These are phyloP conservation scores for Nineta flava DNA, from an alignment of 2,888 invertebrate genomes.

Conservation along the genomic window DNA sequence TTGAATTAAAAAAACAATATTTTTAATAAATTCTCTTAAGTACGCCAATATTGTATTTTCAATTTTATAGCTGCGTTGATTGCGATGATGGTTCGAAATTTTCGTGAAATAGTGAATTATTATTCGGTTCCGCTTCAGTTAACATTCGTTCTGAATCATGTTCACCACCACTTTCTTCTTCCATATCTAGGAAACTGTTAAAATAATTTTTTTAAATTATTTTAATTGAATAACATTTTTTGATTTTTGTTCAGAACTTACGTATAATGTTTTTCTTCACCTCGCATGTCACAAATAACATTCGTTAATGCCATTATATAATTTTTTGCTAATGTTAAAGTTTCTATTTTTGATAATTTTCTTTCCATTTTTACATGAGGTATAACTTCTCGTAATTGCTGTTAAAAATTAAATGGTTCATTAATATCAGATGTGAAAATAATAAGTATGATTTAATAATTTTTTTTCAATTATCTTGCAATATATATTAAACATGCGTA, in stretches of 20 bases:
- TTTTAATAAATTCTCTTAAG: too few relatives aligned
- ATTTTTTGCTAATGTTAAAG: slow-evolving; percentile 63
- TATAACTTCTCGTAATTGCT: slow-evolving; percentile 61
- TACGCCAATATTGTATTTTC: neutral
- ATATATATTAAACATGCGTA: too few relatives aligned
- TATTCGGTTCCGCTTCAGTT: slow-evolving; percentile 30
- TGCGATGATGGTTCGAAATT: slow-evolving; percentile 29
- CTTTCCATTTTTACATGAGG: slow-evolving; percentile 65
- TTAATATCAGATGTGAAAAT: neutral
- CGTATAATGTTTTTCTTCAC: slow-evolving; percentile 51
- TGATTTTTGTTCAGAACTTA: slow-evolving; percentile 25
- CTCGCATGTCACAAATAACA: slow-evolving; percentile 62
- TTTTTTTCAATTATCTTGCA: neutral
- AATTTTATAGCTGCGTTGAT: neutral
- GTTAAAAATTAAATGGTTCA: slow-evolving; percentile 18
- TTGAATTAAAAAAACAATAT: too few relatives aligned
- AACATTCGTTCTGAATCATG: slow-evolving; percentile 18
- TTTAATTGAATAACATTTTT: neutral
- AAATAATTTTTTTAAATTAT: neutral
- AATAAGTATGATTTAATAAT: neutral
- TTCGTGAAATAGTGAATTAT: slow-evolving; percentile 37
- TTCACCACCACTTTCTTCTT: slow-evolving; percentile 25
- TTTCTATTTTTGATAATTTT: slow-evolving; percentile 65
- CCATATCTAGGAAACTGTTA: slow-evolving; percentile 28
- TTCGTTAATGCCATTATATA: slow-evolving; percentile 70